Base-by-base conservation (phyloP, 1,140 invertebrate species). In the Drosophila athabasca region DNA sequence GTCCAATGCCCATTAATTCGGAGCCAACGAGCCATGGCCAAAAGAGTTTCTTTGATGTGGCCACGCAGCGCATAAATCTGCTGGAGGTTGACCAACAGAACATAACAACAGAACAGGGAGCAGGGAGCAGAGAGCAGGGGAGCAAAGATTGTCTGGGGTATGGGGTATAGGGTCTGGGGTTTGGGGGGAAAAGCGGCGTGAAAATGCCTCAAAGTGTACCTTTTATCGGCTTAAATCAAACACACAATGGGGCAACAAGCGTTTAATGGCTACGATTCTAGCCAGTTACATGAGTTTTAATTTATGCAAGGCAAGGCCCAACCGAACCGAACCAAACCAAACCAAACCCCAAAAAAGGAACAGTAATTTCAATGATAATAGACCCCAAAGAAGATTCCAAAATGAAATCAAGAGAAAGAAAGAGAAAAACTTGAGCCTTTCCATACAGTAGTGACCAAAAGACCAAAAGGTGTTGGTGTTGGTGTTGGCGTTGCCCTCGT, bases 221-320 rank as follows among this genome's bases (percentile, higher is more conserved):
- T 79, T 87, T 88, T 88, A 88, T 88, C 83, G 83, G 83, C 83
- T 87, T 88, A 87, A 87, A 82, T 88, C 83, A 87, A 87, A 87
- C 79, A 62, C 57, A 80, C 61, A 87, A 76, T 76, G 62, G 64
- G 58, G 58, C 58, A 71, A 82, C 68, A 88, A 75, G 79, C 83
- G 76, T 88, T 87, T 88, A 87, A 87, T 87, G 51, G 78, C 61
- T 60, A 59, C 54, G 54, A 72, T 67, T 72, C 55, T 72, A 50
- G 62, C 45, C 57, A 46, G 66, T 54, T 82, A 76, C 76, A 88
- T 88, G 79, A 76, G 75, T 76, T 88, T 88, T 88, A 89, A 88
- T 88, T 88, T 89, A 88, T 88, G 83, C 83, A 70, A 67, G 64
- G 44, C 62, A 26, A 55, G 31, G 31, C 31, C 31, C 31, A 31